Base-by-base conservation (phyloP, 2,797 vertebrate species). In the Babyrousa celebensis region DNA sequence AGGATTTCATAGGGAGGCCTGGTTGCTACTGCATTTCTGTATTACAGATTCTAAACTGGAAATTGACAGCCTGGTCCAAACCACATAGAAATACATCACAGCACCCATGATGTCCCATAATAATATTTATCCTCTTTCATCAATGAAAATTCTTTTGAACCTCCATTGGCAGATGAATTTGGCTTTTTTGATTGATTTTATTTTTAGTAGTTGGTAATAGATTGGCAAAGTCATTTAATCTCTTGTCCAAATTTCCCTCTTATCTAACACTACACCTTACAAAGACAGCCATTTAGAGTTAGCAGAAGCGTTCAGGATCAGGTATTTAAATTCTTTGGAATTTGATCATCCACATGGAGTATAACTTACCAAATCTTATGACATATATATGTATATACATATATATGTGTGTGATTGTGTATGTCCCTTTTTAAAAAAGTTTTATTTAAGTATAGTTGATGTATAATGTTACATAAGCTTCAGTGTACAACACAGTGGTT, bases 321-420 rank as follows among this genome's bases (percentile, higher is more conserved):
- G n/a, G 43, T 56, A 82, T 77, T 93, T 18, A 36, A 58, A 70
- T 86, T 96, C 21, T 60, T 79, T 67, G 54, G 29, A 89, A 78
- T 14, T 15, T 91, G 54, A 43, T 65, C 5, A 52, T 71, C 17
- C 21, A 54, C 14, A 58, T 2, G 54, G 29, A 86, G 27, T 60
- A 21, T 58, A 71, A 54, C 40, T 67, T 85, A 54, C 75, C 7
- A 82, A 67, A 32, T 32, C 12, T 78, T 82, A 80, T 12, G 63
- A 75, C 4, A 65, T 54, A 15, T 68, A 56, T 16, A 15, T 16
- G 14, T 12, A 15, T 5, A 56, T 14, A 56, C 14, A 56, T 16
- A 15, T 56, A 56, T 56, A 15, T 56, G 54, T 56, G 54, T 56
- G 54, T 56, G 54, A 36, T 48, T 56, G 54, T 14, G 12, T 78